Evolutionary conservation across 2,888 invertebrate species (phyloP), one percentile per base, ranked within the genome.

Genomic region (Microctonus brassicae): DNA sequence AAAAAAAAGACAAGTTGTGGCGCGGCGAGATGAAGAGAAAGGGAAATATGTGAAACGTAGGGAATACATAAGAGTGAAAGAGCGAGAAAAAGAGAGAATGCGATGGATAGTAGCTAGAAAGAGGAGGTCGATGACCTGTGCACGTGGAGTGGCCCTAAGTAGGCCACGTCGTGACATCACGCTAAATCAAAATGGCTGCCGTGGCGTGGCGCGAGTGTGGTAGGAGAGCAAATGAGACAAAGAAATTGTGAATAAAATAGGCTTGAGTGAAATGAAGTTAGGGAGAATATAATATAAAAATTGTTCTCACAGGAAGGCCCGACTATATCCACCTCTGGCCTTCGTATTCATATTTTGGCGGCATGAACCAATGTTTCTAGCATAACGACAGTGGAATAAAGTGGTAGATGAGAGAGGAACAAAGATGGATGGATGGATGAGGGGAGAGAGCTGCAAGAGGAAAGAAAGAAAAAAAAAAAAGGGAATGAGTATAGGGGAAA

Each of bases 101-200:
- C 65, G 61, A 26, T 53, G 52, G 34, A 60, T 20, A 11, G 60
- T n/a, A 22, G 39, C 61, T 55, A 55, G 55, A 63, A 76, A 75
- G 80, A 82, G 72, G 72, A 76, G 80, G 82, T 81, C 85, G 81
- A 81, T 81, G 84, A 85, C 85, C 85, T 83, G 80, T 79, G 83
- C 85, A 85, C 85, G 85, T 85, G 85, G 85, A 85, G 81, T 76
- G 78, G 73, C 73, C 71, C 73, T 73, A 85, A 85, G 85, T 85
- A 85, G 85, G 85, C 83, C 85, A 84, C 82, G 79, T 75, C 83
- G 84, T 85, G 84, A 85, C 85, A 85, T 83, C 83, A 84, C 81
- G 83, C 80, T 80, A 77, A 84, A 81, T 79, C 83, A 85, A 84
- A 82, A 85, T 85, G 85, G 85, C 83, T 77, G 84, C 76, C 77